Percentiles rank a stretch among this genome's conserved stretches.
Conservation (phyloP, 2,797 vertebrate species). For the Cynodonichthys magdalenae region DNA sequence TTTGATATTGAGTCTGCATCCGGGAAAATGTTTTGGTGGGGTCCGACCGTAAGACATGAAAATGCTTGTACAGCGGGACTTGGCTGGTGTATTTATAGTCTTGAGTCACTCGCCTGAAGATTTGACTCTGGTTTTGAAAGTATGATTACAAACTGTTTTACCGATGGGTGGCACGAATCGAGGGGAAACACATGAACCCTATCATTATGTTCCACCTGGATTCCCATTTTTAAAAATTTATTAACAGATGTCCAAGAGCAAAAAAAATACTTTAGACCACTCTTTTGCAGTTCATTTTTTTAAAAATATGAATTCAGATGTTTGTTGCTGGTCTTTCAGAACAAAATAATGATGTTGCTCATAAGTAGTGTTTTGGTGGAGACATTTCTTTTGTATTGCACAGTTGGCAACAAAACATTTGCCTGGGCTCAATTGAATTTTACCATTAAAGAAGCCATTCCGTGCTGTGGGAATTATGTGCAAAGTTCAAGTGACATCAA, state of each 20-base stretch:
- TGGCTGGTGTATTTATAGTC: slow-evolving; percentile 59
- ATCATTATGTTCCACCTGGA: slow-evolving; percentile 75
- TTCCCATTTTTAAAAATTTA: slow-evolving; percentile 50
- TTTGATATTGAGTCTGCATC: slow-evolving; percentile 71
- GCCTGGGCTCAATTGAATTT: slow-evolving; percentile 58
- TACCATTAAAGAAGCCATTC: slow-evolving; percentile 64
- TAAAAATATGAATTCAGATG: slow-evolving; percentile 19
- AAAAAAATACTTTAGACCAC: slow-evolving; percentile 35
- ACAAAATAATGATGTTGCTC: slow-evolving; percentile 19
- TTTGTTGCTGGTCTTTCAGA: slow-evolving; percentile 20
- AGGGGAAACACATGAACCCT: slow-evolving; percentile 40
- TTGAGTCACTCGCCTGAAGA: slow-evolving; percentile 64
- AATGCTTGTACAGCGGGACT: slow-evolving; percentile 70
- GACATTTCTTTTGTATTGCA: slow-evolving; percentile 23
- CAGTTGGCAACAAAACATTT: slow-evolving; percentile 52
- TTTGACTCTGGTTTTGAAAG: slow-evolving; percentile 54
- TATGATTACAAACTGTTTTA: slow-evolving; percentile 70
- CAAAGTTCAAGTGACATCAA: slow-evolving; percentile 77
- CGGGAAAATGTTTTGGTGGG: slow-evolving; percentile 58
- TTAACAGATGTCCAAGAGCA: slow-evolving; percentile 70
- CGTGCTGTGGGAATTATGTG: slow-evolving; percentile 70
- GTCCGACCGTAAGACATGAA: slow-evolving; percentile 65
- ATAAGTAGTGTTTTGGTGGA: slow-evolving; percentile 17
- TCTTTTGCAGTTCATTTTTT: slow-evolving; percentile 9
- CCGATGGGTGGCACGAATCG: slow-evolving; percentile 52